These are phyloP conservation scores for Eupithecia pulchellata DNA, from an alignment of 2,888 invertebrate species.

Conservation along the genomic window DNA sequence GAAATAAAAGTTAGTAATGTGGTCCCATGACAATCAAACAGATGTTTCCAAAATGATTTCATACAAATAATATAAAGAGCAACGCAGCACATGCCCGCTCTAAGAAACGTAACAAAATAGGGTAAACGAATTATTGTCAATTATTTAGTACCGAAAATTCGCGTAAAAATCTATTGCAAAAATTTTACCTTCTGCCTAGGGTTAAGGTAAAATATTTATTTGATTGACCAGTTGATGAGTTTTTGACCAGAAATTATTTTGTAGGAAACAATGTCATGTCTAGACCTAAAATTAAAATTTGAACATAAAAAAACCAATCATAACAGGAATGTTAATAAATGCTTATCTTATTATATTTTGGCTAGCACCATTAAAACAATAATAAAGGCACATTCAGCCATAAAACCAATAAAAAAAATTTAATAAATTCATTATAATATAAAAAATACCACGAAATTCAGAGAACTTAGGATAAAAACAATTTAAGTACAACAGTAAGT, in stretches of 20 bases:
- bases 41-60: neutral
- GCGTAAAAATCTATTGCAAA: too few species aligned
- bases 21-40: constrained; percentile 14
- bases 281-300: neutral
- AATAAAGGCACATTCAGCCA: neutral
- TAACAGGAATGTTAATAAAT: constrained; percentile 36
- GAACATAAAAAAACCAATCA: neutral
- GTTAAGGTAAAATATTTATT: neutral
- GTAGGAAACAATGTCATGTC: neutral
- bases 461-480: neutral
- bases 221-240: neutral
- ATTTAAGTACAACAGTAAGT: neutral
- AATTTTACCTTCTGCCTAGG: too few species aligned
- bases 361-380: constrained; percentile 26
- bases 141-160: too few species aligned
- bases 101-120: neutral
- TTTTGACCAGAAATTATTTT: neutral
- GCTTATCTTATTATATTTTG: constrained; percentile 23
- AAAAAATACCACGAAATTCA: neutral
- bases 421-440: neutral
- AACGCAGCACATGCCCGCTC: neutral
- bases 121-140: too few species aligned
- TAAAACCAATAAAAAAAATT: constrained; percentile 9
- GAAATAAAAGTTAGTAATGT: constrained; percentile 33
- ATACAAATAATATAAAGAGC: neutral